These are phyloP conservation scores for Engystomops pustulosus DNA, from an alignment of 2,113 vertebrate genomes.

Conservation along the genomic window DNA sequence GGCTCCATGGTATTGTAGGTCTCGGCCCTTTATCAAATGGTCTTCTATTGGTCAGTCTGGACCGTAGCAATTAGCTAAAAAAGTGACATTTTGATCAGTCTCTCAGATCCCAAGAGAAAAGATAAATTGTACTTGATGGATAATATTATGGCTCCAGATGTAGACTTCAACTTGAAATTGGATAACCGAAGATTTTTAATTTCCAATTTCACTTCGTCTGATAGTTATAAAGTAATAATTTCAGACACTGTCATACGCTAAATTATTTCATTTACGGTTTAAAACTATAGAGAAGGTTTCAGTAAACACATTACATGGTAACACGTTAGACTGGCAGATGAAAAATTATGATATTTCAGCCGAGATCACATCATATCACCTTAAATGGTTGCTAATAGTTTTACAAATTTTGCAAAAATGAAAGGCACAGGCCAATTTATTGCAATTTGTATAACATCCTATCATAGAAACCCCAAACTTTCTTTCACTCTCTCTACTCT, in stretches of 20 bases:
- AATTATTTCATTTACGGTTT: background rate
- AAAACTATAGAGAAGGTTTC: background rate
- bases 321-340: background rate
- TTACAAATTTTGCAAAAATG: too few species aligned
- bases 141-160: conserved; percentile 32
- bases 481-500: too few species aligned
- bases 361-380: background rate
- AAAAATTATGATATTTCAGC: background rate
- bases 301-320: background rate
- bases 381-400: background rate
- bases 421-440: background rate
- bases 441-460: too few species aligned
- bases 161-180: conserved; percentile 8
- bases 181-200: conserved; percentile 8
- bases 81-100: conserved; percentile 8
- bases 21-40: background rate
- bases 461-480: too few species aligned
- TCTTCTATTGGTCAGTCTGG: background rate
- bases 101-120: conserved; percentile 5
- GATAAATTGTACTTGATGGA: conserved; percentile 27
- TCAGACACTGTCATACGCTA: background rate
- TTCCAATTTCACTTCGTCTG: conserved; percentile 11
- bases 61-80: background rate
- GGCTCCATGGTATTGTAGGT: background rate
- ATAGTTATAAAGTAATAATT: background rate